Evolutionary conservation across 2,888 invertebrate genomes (phyloP).

Genomic region (Fragum fragum): DNA sequence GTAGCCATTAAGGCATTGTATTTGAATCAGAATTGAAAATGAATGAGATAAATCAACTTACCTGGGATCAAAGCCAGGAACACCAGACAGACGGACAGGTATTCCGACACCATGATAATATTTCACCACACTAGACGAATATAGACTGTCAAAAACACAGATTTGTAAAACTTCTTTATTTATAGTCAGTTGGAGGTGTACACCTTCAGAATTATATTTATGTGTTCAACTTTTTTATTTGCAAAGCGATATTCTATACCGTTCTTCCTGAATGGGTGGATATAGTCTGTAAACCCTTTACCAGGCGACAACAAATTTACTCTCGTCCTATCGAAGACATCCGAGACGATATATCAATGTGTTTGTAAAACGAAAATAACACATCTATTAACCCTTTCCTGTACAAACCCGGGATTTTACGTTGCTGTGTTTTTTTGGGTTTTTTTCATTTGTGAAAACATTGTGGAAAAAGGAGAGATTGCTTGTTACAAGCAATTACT

Average conservation of each 20-base stretch:
- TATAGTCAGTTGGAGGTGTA: background rate
- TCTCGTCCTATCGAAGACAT: too few species aligned
- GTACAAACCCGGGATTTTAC: too few species aligned
- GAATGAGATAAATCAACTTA: background rate
- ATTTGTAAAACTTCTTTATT: background rate
- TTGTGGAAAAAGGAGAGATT: too few species aligned
- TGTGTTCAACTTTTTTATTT: background rate
- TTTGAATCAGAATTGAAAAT: too few species aligned
- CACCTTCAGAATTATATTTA: conserved; percentile 6
- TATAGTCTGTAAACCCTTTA: background rate
- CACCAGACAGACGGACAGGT: background rate
- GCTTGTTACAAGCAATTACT: too few species aligned
- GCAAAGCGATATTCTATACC: conserved; percentile 6
- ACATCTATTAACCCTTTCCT: too few species aligned
- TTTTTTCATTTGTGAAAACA: too few species aligned
- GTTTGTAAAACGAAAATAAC: too few species aligned
- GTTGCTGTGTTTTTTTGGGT: too few species aligned
- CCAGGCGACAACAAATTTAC: background rate
- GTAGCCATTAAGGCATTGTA: too few species aligned
- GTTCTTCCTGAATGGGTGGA: background rate
- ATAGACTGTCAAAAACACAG: background rate
- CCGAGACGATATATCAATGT: too few species aligned
- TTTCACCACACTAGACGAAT: background rate
- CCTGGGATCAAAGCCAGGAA: conserved; percentile 9
- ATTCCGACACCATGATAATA: conserved; percentile 14